phyloP scores from a whole-genome alignment of 2,113 vertebrate genomes.

The Neomonachus schauinslandi region DNA sequence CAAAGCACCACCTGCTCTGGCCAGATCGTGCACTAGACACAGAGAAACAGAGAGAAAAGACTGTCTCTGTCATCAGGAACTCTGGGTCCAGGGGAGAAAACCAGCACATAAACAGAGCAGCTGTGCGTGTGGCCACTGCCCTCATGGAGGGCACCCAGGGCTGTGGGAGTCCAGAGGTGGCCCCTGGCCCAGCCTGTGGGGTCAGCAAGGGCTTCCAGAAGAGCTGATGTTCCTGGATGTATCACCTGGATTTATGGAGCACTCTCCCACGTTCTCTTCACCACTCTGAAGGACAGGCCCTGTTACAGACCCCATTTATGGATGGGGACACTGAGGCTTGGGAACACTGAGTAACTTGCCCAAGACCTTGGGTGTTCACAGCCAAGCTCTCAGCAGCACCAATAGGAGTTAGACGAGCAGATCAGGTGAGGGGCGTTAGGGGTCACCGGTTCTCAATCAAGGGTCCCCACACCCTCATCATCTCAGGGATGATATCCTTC shows the following conservation, averaged over 20 bases:
- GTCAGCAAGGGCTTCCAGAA: neutral
- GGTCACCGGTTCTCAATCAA: neutral
- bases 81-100: neutral
- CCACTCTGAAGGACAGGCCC: too few relatives aligned
- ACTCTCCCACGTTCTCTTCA: neutral
- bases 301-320: neutral
- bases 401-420: neutral
- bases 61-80: neutral
- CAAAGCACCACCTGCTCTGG: neutral
- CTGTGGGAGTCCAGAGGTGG: neutral
- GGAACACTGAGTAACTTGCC: neutral
- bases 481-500: neutral
- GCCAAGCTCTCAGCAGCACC: neutral
- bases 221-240: neutral
- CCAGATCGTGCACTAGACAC: neutral
- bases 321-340: neutral
- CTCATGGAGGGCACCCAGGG: neutral
- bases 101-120: neutral
- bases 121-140: neutral
- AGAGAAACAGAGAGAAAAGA: neutral
- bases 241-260: neutral
- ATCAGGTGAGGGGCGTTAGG: neutral
- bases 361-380: neutral
- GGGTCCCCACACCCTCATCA: neutral
- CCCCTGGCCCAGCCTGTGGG: rapidly evolving